phyloP scores from a whole-genome alignment of 2,888 invertebrate genomes.

The Calliphora vomitoria region DNA sequence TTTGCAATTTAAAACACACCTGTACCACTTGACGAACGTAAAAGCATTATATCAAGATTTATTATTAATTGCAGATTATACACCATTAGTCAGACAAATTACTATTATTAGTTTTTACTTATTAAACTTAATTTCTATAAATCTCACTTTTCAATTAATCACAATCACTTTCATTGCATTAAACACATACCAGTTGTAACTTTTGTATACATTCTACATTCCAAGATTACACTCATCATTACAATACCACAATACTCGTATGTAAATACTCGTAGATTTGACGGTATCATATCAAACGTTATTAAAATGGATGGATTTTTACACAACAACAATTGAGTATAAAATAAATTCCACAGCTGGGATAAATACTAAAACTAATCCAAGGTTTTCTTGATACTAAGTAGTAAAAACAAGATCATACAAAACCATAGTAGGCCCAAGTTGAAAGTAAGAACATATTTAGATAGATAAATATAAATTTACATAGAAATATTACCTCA shows the following conservation, averaged over 20 bases:
- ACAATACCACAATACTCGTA: slow-evolving; percentile 39
- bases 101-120: slow-evolving; percentile 14
- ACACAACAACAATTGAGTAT: slow-evolving; percentile 15
- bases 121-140: background rate
- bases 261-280: slow-evolving; percentile 37
- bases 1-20: background rate
- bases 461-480: background rate
- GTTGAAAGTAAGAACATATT: too few relatives aligned
- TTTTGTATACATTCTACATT: slow-evolving; percentile 44
- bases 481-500: slow-evolving; percentile 18
- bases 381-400: slow-evolving; percentile 52
- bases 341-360: slow-evolving; percentile 51
- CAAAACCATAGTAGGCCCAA: slow-evolving; percentile 16
- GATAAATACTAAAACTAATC: slow-evolving; percentile 51
- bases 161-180: slow-evolving; percentile 11
- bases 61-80: background rate
- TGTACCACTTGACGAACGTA: too few relatives aligned
- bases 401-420: slow-evolving; percentile 10
- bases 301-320: slow-evolving; percentile 31
- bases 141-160: slow-evolving; percentile 23
- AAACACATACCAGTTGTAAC: slow-evolving; percentile 50
- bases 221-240: slow-evolving; percentile 25
- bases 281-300: slow-evolving; percentile 57
- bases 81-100: background rate
- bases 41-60: background rate